These are phyloP conservation scores for Accipiter badius DNA, from an alignment of 2,797 vertebrate species.

Conservation along the genomic window DNA sequence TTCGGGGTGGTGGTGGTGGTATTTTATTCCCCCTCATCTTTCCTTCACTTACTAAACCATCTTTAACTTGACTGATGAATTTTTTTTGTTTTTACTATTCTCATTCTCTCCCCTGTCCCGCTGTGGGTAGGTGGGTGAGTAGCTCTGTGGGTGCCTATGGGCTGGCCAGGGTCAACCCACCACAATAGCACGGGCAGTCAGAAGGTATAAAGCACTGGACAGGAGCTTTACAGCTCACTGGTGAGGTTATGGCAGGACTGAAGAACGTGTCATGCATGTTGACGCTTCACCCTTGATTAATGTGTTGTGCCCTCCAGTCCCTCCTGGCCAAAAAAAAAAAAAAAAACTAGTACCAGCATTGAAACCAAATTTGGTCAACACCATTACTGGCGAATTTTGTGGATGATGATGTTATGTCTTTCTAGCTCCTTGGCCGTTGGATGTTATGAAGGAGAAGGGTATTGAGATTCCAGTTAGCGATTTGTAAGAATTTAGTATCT, in stretches of 20 bases:
- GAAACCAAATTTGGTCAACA: not conserved
- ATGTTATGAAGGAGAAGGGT: not conserved
- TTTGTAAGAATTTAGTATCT: not conserved
- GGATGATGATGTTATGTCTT: not conserved
- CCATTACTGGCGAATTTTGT: not conserved
- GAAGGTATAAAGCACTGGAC: not conserved
- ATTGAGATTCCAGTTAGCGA: not conserved
- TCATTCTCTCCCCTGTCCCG: not conserved
- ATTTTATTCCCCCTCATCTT: not conserved
- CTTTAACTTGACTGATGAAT: not conserved
- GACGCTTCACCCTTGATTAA: not conserved
- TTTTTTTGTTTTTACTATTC: not conserved
- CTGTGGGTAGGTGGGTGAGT: too few species aligned
- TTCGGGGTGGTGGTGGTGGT: not conserved
- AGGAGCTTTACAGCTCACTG: not conserved
- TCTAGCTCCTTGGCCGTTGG: not conserved
- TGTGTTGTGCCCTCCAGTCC: not conserved
- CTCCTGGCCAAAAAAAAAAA: not conserved
- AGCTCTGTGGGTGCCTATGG: too few species aligned
- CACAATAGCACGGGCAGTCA: not conserved
- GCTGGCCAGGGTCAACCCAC: too few species aligned
- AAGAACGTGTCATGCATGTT: not conserved
- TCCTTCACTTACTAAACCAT: not conserved
- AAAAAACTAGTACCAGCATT: too few species aligned
- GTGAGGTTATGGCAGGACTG: not conserved